A percentile compares a stretch with the other conserved stretches of the same genome.
phyloP scores from a whole-genome alignment of 2,113 vertebrate genomes.

The Rhynchopsitta pachyrhyncha region DNA sequence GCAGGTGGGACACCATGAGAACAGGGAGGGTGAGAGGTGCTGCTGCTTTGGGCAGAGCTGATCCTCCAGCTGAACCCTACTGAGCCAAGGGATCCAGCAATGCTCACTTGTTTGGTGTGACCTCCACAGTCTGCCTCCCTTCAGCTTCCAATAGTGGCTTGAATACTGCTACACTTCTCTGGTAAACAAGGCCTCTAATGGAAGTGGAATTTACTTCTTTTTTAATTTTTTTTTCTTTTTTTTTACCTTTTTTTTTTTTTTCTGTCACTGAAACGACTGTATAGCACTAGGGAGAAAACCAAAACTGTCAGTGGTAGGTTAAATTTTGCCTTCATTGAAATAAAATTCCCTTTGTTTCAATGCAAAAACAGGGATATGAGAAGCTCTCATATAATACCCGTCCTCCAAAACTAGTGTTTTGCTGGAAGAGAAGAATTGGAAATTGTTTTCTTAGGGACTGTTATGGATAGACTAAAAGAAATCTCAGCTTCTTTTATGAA shows the following conservation, averaged over 20 bases:
- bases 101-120: not conserved
- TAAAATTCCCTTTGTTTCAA: not conserved
- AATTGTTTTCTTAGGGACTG: not conserved
- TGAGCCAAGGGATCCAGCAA: not conserved
- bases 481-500: not conserved
- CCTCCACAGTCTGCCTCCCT: not conserved
- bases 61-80: not conserved
- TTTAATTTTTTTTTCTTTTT: not conserved
- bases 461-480: not conserved
- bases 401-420: not conserved
- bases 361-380: not conserved
- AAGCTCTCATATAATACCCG: not conserved
- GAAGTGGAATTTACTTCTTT: not conserved
- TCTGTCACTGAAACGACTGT: not conserved
- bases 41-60: not conserved
- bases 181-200: not conserved
- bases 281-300: not conserved
- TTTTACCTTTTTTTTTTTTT: not conserved
- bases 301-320: not conserved
- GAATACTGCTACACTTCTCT: accelerated
- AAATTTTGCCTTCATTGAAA: not conserved
- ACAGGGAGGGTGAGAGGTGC: not conserved
- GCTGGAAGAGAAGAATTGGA: not conserved
- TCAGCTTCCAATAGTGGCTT: accelerated
- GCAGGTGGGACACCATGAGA: not conserved